Conservation (phyloP, 2,888 invertebrate genomes). For the Eupithecia exiguata region DNA sequence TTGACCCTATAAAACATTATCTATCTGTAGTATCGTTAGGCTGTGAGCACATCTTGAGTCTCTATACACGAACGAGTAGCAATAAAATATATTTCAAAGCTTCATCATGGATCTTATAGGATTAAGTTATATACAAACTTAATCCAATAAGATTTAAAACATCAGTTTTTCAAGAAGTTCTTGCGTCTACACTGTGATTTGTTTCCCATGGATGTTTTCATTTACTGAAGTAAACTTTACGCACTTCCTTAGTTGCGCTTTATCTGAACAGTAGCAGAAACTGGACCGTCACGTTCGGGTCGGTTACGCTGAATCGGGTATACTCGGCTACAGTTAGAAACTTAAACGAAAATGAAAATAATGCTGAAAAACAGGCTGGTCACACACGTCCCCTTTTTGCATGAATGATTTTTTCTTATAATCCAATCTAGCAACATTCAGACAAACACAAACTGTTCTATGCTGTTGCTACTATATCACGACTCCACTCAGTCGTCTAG, state of each 20-base stretch:
- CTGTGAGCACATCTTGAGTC: constrained; percentile 27
- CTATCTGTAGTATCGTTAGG: constrained; percentile 46
- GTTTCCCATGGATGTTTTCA: background rate
- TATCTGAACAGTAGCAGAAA: background rate
- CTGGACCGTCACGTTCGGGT: background rate
- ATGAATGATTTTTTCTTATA: background rate
- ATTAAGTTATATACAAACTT: too few relatives aligned
- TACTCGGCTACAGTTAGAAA: too few relatives aligned
- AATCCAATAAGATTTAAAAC: background rate
- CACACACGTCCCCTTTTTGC: background rate
- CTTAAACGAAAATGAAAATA: too few relatives aligned
- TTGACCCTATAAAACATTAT: constrained; percentile 43
- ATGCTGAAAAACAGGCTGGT: too few relatives aligned
- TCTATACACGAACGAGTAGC: constrained; percentile 24
- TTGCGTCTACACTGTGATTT: background rate
- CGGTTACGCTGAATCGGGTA: background rate
- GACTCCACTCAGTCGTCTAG: background rate
- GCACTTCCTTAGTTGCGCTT: background rate
- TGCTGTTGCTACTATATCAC: background rate
- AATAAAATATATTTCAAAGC: constrained; percentile 29
- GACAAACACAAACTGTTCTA: background rate
- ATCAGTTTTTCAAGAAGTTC: background rate
- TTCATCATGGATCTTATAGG: too few relatives aligned
- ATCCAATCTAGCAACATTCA: background rate
- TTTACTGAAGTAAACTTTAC: background rate